Evolutionary conservation across 2,888 invertebrate genomes (phyloP).

Genomic region (Tipula helvola): DNA sequence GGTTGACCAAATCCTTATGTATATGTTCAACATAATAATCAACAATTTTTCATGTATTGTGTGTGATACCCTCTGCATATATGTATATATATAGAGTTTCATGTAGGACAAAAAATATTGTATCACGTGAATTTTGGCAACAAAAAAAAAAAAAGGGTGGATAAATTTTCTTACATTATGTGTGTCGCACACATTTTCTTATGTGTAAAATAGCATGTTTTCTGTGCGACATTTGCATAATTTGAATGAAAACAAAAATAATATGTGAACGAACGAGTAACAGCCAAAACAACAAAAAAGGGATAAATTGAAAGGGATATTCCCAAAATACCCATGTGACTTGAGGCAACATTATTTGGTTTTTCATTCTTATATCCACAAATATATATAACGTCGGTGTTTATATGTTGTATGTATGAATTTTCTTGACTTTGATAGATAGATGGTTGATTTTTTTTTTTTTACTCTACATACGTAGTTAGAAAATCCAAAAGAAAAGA

Average conservation of each 20-base stretch:
- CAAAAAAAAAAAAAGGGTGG: neutral
- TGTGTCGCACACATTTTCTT: neutral
- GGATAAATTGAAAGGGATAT: neutral
- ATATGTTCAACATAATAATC: conserved; percentile 4
- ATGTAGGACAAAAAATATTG: neutral
- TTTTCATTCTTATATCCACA: neutral
- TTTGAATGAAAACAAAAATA: neutral
- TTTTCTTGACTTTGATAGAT: neutral
- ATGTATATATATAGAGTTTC: too few species aligned
- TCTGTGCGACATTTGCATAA: neutral
- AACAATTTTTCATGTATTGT: neutral
- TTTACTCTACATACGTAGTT: neutral
- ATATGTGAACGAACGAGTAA: neutral
- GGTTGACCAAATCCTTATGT: neutral
- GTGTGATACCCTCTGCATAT: neutral
- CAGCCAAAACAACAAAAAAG: neutral
- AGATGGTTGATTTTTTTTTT: neutral
- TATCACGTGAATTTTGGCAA: neutral
- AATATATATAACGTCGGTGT: neutral
- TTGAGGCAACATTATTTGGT: neutral
- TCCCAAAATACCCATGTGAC: neutral
- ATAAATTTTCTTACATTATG: neutral
- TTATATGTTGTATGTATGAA: neutral
- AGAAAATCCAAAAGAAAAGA: neutral
- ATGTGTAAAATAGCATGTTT: neutral